Percentiles rank a stretch among this genome's conserved stretches.
These are phyloP conservation scores for Aphelinus atriplicis DNA, from an alignment of 1,140 invertebrate genomes.

Conservation along the genomic window DNA sequence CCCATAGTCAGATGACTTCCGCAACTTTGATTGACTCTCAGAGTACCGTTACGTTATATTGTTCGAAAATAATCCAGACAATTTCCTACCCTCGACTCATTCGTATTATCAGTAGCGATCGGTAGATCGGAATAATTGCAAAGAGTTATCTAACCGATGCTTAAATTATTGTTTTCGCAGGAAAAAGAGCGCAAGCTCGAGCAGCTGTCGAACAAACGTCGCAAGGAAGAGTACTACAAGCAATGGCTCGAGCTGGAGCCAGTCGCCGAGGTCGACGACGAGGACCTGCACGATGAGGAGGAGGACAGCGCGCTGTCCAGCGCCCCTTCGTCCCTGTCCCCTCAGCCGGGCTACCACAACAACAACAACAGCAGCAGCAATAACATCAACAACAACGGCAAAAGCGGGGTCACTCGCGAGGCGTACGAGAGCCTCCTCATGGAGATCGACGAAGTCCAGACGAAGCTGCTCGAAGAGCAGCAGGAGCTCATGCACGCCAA, in stretches of 20 bases:
- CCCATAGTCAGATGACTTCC: too few species aligned
- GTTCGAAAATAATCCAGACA: too few species aligned
- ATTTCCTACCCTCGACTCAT: too few species aligned
- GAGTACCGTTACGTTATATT: too few species aligned
- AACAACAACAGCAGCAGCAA: constrained; percentile 30
- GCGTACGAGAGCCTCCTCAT: constrained; percentile 55
- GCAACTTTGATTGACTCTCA: too few species aligned
- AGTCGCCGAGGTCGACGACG: constrained; percentile 60
- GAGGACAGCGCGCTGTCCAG: constrained; percentile 58
- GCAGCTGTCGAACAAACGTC: constrained; percentile 57
- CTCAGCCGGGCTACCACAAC: constrained; percentile 48
- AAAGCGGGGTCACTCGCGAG: constrained; percentile 54
- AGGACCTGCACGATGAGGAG: constrained; percentile 56
- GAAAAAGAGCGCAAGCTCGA: constrained; percentile 61
- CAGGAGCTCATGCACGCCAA: constrained; percentile 55
- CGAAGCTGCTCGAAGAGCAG: constrained; percentile 53
- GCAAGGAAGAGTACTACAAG: constrained; percentile 59
- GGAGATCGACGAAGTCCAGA: constrained; percentile 57
- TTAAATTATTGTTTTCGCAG: constrained; percentile 40
- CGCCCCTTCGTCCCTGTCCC: constrained; percentile 57
- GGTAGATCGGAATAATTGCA: too few species aligned
- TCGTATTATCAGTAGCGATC: too few species aligned
- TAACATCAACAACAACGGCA: constrained; percentile 49
- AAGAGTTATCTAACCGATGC: not conserved
- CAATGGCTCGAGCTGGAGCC: constrained; percentile 60